Evolutionary conservation across 1,140 invertebrate genomes (phyloP).

Genomic region (Anastrepha obliqua): DNA sequence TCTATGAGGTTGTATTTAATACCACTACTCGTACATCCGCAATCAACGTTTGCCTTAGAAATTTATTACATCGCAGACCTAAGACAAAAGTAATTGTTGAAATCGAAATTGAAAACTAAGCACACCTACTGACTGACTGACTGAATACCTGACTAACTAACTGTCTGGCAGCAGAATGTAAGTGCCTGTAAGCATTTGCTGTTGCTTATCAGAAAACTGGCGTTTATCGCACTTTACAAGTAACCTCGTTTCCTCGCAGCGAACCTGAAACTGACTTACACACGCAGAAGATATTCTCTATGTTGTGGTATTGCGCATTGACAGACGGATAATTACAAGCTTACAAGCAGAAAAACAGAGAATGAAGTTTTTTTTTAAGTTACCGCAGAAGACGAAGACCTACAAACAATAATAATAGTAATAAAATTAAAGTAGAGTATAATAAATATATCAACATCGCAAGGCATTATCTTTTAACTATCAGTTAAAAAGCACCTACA

Average conservation of each 20-base stretch:
- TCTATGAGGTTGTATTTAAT: not conserved
- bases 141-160: not conserved
- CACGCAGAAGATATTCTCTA: too few relatives aligned
- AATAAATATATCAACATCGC: constrained; percentile 8
- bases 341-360: not conserved
- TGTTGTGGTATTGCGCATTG: too few relatives aligned
- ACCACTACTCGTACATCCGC: not conserved
- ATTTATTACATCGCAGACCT: not conserved
- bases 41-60: not conserved
- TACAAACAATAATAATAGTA: not conserved
- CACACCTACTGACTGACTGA: not conserved
- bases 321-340: not conserved
- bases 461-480: constrained; percentile 16
- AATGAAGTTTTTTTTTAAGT: not conserved
- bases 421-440: not conserved
- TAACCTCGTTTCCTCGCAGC: constrained; percentile 14
- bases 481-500: not conserved
- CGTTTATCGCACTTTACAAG: constrained; percentile 28
- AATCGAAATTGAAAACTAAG: too few relatives aligned
- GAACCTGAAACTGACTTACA: too few relatives aligned
- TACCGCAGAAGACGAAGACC: not conserved
- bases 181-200: not conserved
- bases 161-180: not conserved
- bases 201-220: constrained; percentile 25
- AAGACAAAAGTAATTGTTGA: not conserved